Base-by-base conservation (phyloP, 2,888 invertebrate species). In the Elgonia sp. region DNA sequence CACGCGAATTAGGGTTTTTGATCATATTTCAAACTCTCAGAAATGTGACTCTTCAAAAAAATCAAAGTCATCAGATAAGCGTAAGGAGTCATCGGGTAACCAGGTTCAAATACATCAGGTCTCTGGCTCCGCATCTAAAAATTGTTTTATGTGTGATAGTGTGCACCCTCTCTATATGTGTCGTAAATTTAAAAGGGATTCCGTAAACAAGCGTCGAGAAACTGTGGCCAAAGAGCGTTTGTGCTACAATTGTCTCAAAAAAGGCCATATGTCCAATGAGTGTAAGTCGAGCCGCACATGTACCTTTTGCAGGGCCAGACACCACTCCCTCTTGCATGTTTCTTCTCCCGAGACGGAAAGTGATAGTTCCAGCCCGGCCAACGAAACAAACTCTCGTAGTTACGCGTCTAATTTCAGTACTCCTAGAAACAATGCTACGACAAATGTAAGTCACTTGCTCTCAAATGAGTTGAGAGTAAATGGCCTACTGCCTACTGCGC, bases 91-190 rank as follows among this genome's bases (percentile, higher is more conserved):
- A 29, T 3, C 29, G 5, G 29, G 29, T 5, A 29, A 29, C 5
- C 29, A 29, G 29, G 29, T 29, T 29, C 29, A 29, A 29, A 18
- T 70, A 10, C 70, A 70, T 40, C 70, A 70, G 8, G 20, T 70
- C 9, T 70, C 53, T 46, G 37, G 70, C 37, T 70, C 70, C n/a
- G 50, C 5, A 5, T 29, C 8, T 12, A 10, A 5, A 8, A 70
- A 29, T 37, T 84, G 84, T 63, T 1, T 37, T 6, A 40, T 70
- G 0, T 84, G 84, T 20, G 50, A 67, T 0, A 63, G 50, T 16
- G 62, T 46, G 10, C 84, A 84, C 16, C 77, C 77, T 18, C 57
- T 72, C 14, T 79, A 42, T 46, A 50, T 50, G 42, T 84, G 77
- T n/a, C 21, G 21, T 14, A 29, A 18, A 42, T 75, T 84, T 42